Evolutionary conservation across 2,797 vertebrate species (phyloP).

Genomic region (Ptychadena robeensis): DNA sequence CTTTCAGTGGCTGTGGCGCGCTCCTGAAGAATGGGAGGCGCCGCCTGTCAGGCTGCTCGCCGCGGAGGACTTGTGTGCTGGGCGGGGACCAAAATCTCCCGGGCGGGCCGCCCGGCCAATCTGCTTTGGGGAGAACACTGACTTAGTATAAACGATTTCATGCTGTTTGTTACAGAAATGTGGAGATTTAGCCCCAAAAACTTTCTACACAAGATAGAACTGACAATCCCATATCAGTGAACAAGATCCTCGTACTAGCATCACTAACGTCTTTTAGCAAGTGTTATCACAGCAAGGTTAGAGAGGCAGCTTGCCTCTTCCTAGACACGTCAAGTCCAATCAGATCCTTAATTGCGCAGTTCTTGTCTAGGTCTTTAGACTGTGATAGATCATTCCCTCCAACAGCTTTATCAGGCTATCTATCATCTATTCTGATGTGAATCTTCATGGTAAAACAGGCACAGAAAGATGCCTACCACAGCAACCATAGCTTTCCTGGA

Average conservation of each 20-base stretch:
- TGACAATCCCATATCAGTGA: constrained; percentile 9
- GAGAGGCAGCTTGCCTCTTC: constrained; percentile 24
- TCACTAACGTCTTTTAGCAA: constrained; percentile 19
- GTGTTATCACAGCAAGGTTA: constrained; percentile 36
- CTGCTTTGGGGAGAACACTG: no score
- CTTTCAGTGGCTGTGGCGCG: no score
- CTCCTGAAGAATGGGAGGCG: no score
- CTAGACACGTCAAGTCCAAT: constrained; percentile 39
- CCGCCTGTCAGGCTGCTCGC: no score
- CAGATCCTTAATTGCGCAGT: constrained; percentile 34
- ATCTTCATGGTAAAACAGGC: background rate
- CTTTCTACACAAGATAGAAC: background rate
- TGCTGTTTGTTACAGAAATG: no score
- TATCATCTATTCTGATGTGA: constrained; percentile 37
- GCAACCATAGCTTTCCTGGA: constrained; percentile 19
- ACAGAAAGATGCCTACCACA: constrained; percentile 15
- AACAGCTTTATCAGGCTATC: constrained; percentile 39
- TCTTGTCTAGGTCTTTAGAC: constrained; percentile 42
- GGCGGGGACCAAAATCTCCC: no score
- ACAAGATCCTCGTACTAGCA: background rate
- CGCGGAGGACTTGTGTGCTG: no score
- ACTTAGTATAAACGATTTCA: no score
- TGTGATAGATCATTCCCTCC: constrained; percentile 36
- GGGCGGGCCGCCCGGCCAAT: no score
- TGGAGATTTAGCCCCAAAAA: no score